Percentiles rank a stretch among this genome's conserved stretches.
phyloP scores from a whole-genome alignment of 2,113 vertebrate species.

The Misgurnus anguillicaudatus region DNA sequence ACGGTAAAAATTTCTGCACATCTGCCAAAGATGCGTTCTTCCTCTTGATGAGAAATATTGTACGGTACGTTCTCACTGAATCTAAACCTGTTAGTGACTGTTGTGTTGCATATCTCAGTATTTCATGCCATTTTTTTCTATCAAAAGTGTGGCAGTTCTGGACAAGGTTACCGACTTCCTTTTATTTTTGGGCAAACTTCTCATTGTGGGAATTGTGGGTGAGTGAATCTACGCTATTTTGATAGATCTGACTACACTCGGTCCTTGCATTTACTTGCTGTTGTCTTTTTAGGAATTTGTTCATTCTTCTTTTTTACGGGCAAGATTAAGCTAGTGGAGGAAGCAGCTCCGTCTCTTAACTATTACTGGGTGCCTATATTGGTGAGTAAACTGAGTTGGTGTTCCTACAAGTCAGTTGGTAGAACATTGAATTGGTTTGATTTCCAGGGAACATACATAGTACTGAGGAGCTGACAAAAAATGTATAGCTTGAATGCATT shows the following conservation, averaged over 20 bases:
- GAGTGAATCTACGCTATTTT: slow-evolving; percentile 37
- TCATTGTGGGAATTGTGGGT: slow-evolving; percentile 85
- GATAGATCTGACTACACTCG: neutral
- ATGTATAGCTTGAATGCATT: no score
- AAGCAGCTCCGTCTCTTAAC: slow-evolving; percentile 85
- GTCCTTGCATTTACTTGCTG: neutral
- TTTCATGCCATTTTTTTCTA: neutral
- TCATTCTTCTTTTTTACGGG: slow-evolving; percentile 98
- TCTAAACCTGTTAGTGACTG: neutral
- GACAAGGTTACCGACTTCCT: slow-evolving; percentile 98
- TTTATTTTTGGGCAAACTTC: slow-evolving; percentile 92
- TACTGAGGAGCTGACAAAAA: no score
- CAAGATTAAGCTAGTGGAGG: slow-evolving; percentile 80
- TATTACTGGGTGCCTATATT: slow-evolving; percentile 97
- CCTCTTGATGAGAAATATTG: slow-evolving; percentile 93
- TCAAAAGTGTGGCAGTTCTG: slow-evolving; percentile 87
- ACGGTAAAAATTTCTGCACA: slow-evolving; percentile 93
- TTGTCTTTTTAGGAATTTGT: slow-evolving; percentile 78
- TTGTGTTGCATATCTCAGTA: neutral
- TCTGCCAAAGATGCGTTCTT: slow-evolving; percentile 91
- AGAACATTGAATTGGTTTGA: no score
- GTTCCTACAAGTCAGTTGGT: no score
- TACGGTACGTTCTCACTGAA: slow-evolving; percentile 75
- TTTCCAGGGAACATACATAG: no score
- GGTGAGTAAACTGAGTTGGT: slow-evolving; percentile 69